Evolutionary conservation across 2,113 vertebrate species (phyloP).

Genomic region (Epinephelus lanceolatus): DNA sequence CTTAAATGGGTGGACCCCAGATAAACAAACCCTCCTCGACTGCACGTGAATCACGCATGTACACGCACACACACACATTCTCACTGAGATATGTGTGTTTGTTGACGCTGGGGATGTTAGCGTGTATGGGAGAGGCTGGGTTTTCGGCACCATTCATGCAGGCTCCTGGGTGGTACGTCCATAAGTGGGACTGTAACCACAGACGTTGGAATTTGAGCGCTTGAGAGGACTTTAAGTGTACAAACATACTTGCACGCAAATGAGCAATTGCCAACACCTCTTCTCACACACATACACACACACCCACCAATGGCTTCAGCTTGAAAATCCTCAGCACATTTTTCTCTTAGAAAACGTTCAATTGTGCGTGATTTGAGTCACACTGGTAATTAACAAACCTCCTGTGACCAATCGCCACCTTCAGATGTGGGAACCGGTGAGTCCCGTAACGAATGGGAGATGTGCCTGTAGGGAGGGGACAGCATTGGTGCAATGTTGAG

Average conservation of each 20-base stretch:
- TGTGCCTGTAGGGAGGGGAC: slow-evolving; percentile 23
- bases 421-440: slow-evolving; percentile 31
- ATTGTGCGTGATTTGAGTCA: neutral
- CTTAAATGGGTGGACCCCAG: slow-evolving; percentile 50
- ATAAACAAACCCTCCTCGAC: slow-evolving; percentile 68
- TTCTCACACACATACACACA: slow-evolving; percentile 7
- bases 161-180: slow-evolving; percentile 61
- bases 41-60: slow-evolving; percentile 49
- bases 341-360: neutral
- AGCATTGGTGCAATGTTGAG: slow-evolving; percentile 10
- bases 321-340: neutral
- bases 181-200: slow-evolving; percentile 38
- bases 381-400: slow-evolving; percentile 4
- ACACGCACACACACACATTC: slow-evolving; percentile 23
- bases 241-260: slow-evolving; percentile 48
- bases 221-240: slow-evolving; percentile 24
- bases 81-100: slow-evolving; percentile 53
- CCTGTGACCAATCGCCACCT: slow-evolving; percentile 41
- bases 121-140: slow-evolving; percentile 47
- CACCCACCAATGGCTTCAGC: neutral
- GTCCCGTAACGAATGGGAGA: slow-evolving; percentile 20
- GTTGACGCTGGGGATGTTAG: slow-evolving; percentile 67
- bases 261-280: slow-evolving; percentile 13
- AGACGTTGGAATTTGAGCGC: slow-evolving; percentile 39
- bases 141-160: slow-evolving; percentile 28